Evolutionary conservation across 2,113 vertebrate genomes (phyloP).

Genomic region (Typhlomys cinereus): DNA sequence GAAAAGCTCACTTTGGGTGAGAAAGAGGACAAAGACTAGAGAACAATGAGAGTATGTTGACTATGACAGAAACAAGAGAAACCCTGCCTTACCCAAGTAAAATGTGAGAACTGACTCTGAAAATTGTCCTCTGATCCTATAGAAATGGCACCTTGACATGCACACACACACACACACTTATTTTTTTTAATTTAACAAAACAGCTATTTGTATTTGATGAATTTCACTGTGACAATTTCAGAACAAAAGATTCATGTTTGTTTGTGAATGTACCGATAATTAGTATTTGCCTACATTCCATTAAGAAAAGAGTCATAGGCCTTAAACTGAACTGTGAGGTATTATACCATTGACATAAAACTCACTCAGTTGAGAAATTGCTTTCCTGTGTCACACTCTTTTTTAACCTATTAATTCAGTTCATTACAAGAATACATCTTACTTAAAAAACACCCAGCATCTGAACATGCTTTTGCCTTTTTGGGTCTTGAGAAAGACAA

Average conservation of each 20-base stretch:
- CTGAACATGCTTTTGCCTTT: not conserved
- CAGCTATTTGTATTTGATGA: not conserved
- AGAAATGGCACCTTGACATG: too few species aligned
- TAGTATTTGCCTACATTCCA: not conserved
- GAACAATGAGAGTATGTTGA: too few species aligned
- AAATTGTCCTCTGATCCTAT: too few species aligned
- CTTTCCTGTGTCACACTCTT: not conserved
- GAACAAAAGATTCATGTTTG: not conserved
- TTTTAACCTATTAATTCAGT: slow-evolving; percentile 32
- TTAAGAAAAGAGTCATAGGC: not conserved
- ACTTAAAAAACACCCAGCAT: not conserved
- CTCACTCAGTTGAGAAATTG: slow-evolving; percentile 24
- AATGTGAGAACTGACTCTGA: too few species aligned
- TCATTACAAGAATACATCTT: slow-evolving; percentile 1
- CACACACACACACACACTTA: too few species aligned
- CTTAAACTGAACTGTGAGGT: not conserved
- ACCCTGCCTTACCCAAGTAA: too few species aligned
- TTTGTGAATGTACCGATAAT: not conserved
- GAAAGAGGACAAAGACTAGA: too few species aligned
- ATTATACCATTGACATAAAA: slow-evolving; percentile 5
- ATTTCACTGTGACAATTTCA: not conserved
- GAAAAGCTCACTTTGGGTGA: too few species aligned
- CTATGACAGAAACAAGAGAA: too few species aligned
- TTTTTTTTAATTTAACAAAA: too few species aligned
- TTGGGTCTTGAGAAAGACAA: slow-evolving; percentile 49